These are phyloP conservation scores for Arbacia lixula DNA, from an alignment of 53 echinoderm and acorn worm genomes.

Conservation along the genomic window DNA sequence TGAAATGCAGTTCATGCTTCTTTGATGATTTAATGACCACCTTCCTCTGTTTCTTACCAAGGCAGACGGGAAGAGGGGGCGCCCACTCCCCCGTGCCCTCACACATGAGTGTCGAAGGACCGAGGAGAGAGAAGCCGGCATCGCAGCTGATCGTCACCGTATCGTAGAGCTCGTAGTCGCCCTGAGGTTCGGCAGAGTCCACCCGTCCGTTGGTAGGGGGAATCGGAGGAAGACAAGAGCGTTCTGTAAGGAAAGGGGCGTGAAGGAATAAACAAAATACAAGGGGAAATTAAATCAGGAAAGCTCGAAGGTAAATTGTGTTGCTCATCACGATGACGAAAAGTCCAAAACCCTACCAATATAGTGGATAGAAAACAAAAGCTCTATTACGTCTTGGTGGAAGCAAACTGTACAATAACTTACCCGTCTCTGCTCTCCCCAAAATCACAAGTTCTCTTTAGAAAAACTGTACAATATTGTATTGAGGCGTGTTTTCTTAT, in stretches of 20 bases:
- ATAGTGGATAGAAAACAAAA: too few relatives aligned
- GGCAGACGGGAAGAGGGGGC: neutral
- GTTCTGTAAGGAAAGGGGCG: neutral
- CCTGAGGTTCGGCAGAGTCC: neutral
- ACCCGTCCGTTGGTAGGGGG: slow-evolving; percentile 6
- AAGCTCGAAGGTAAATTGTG: too few relatives aligned
- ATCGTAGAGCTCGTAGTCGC: slow-evolving; percentile 22
- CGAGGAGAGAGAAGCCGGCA: neutral
- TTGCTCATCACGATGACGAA: neutral
- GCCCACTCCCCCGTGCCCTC: slow-evolving; percentile 6
- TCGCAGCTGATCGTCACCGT: neutral
- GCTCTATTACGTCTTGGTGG: too few relatives aligned
- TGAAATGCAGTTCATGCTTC: too few relatives aligned
- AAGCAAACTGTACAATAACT: too few relatives aligned
- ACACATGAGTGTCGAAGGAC: neutral
- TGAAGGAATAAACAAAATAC: too few relatives aligned
- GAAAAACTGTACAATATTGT: too few relatives aligned
- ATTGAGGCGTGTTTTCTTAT: too few relatives aligned
- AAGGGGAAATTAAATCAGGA: too few relatives aligned
- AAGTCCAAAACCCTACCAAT: too few relatives aligned
- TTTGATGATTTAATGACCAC: neutral
- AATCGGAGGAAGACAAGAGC: neutral
- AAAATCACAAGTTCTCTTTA: too few relatives aligned
- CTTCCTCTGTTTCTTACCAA: neutral
- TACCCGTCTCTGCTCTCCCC: too few relatives aligned